Percentiles rank a stretch among this genome's conserved stretches.
Conservation (phyloP, 2,113 vertebrate species). For the Chaenogobius annularis region DNA sequence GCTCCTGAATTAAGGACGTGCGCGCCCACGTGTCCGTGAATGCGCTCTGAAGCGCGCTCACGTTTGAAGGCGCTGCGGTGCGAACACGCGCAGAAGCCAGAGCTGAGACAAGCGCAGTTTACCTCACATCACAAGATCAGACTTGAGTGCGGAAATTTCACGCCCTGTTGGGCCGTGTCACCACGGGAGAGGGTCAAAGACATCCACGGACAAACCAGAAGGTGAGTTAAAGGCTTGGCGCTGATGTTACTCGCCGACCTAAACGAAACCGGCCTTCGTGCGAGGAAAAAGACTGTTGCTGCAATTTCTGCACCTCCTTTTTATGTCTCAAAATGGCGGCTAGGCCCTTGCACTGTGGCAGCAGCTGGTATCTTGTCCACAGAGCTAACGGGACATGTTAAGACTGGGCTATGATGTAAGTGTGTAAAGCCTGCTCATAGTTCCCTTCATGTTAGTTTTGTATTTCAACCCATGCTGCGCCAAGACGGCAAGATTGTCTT, state of each 20-base stretch:
- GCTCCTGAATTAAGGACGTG: constrained; percentile 58
- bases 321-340: constrained; percentile 84
- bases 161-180: constrained; percentile 56
- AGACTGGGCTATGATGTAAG: background rate
- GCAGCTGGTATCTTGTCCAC: constrained; percentile 68
- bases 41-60: constrained; percentile 67
- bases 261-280: constrained; percentile 55
- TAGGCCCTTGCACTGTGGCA: constrained; percentile 72
- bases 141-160: constrained; percentile 55
- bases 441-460: background rate
- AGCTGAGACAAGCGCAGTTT: constrained; percentile 48
- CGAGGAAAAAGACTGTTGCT: constrained; percentile 75
- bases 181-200: constrained; percentile 39
- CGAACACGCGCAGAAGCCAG: constrained; percentile 69
- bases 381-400: constrained; percentile 20
- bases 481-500: constrained; percentile 26
- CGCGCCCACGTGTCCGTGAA: constrained; percentile 57
- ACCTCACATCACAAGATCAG: constrained; percentile 61
- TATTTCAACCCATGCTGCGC: no score
- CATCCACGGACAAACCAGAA: constrained; percentile 48
- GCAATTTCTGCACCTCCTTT: constrained; percentile 76
- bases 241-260: constrained; percentile 7
- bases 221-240: constrained; percentile 62
- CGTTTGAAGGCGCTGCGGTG: constrained; percentile 69
- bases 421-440: background rate